Conservation (phyloP, 23 tunicate genomes). For the Halocynthia roretzi region DNA sequence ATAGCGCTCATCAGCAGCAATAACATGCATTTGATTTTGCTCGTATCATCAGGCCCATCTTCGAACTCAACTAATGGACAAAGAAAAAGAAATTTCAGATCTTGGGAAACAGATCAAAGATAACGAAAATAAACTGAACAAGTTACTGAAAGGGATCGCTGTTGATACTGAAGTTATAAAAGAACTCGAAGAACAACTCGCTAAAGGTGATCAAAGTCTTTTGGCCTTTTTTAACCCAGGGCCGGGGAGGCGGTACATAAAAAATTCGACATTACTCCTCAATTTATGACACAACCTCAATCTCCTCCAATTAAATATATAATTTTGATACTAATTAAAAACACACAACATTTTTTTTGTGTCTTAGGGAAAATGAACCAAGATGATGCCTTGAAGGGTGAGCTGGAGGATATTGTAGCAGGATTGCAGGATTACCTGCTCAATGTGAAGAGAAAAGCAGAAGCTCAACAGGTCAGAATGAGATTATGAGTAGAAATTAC, state of each 20-base stretch:
- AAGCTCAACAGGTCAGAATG: conserved; percentile 49
- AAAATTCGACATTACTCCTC: no score
- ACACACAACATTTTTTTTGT: background rate
- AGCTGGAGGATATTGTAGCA: conserved; percentile 70
- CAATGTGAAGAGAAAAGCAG: conserved; percentile 72
- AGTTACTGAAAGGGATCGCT: conserved; percentile 66
- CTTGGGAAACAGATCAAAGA: conserved; percentile 46
- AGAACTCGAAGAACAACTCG: conserved; percentile 79
- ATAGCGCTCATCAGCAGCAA: background rate
- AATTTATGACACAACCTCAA: no score
- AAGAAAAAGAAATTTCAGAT: conserved; percentile 50
- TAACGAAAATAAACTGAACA: conserved; percentile 54
- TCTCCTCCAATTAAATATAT: background rate
- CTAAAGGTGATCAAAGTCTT: conserved; percentile 34
- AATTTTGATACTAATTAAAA: background rate
- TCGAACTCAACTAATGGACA: conserved; percentile 35
- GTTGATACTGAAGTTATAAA: conserved; percentile 86
- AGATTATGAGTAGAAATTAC: no score
- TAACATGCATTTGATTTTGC: background rate
- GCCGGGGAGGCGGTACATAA: no score
- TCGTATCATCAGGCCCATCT: conserved; percentile 20
- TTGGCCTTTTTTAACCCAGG: no score
- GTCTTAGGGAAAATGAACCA: conserved; percentile 59
- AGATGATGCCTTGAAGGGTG: conserved; percentile 67
- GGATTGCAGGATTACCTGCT: conserved; percentile 79